Conservation (phyloP, 2,113 vertebrate species). For the Thalassarche chlororhynchos region DNA sequence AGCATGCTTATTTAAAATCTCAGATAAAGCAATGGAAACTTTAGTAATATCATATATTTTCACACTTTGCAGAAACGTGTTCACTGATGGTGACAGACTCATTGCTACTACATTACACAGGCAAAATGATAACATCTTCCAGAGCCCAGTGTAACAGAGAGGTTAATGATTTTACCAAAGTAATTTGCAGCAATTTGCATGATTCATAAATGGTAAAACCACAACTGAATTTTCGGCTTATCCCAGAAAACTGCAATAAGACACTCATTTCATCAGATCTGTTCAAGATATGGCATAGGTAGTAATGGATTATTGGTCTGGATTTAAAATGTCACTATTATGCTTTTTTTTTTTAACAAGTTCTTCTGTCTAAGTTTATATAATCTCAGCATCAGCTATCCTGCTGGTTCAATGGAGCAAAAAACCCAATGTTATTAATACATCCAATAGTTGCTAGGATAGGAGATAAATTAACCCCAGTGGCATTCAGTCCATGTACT, state of each 20-base stretch:
- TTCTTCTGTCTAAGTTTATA: not conserved
- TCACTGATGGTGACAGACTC: not conserved
- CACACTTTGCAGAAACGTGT: not conserved
- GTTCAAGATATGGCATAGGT: not conserved
- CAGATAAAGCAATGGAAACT: not conserved
- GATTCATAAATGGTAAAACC: not conserved
- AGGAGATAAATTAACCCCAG: not conserved
- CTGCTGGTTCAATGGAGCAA: not conserved
- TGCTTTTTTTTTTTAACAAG: not conserved
- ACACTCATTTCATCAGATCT: not conserved
- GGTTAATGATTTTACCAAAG: not conserved
- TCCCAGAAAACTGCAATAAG: not conserved
- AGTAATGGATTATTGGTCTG: not conserved
- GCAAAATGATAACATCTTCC: not conserved
- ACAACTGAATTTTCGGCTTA: not conserved
- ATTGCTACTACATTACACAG: not conserved
- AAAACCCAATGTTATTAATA: not conserved
- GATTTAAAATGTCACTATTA: not conserved
- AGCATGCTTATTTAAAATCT: not conserved
- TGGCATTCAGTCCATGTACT: not conserved
- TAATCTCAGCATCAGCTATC: not conserved
- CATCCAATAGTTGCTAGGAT: not conserved
- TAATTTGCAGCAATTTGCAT: not conserved
- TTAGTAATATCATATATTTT: not conserved
- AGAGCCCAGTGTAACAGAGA: not conserved